phyloP scores from a whole-genome alignment of 2,888 invertebrate species.

The Lithophane leautieri region DNA sequence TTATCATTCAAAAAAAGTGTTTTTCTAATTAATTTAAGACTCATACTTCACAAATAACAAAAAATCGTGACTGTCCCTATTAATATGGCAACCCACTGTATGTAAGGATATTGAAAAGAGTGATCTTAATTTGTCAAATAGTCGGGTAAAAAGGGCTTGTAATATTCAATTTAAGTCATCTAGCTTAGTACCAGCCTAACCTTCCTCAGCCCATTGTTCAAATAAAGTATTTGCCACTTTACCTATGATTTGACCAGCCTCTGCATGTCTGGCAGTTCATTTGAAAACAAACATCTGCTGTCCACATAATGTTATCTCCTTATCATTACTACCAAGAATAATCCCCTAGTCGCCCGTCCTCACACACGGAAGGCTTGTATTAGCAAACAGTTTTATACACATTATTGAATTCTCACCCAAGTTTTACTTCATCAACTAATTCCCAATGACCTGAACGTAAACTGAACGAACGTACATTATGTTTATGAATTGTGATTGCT shows the following conservation, averaged over 20 bases:
- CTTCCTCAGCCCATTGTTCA: not conserved
- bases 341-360: slow-evolving; percentile 19
- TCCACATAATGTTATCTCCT: slow-evolving; percentile 23
- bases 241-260: not conserved
- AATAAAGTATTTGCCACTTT: not conserved
- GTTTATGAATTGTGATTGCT: slow-evolving; percentile 67
- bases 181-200: not conserved
- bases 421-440: slow-evolving; percentile 44
- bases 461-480: slow-evolving; percentile 53
- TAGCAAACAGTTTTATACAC: slow-evolving; percentile 6
- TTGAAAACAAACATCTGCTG: slow-evolving; percentile 16
- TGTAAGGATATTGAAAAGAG: not conserved
- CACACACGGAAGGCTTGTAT: slow-evolving; percentile 28
- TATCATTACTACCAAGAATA: slow-evolving; percentile 46
- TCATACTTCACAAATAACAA: no score
- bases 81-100: no score
- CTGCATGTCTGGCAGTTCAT: not conserved
- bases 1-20: no score
- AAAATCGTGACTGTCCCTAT: no score
- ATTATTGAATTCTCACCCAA: slow-evolving; percentile 41
- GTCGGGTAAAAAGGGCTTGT: not conserved
- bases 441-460: slow-evolving; percentile 51
- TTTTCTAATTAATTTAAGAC: no score
- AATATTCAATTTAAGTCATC: not conserved
- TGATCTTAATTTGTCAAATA: not conserved